Evolutionary conservation across 2,888 invertebrate genomes (phyloP), one percentile per base, ranked within the genome.

Genomic region (Volucella inanis): DNA sequence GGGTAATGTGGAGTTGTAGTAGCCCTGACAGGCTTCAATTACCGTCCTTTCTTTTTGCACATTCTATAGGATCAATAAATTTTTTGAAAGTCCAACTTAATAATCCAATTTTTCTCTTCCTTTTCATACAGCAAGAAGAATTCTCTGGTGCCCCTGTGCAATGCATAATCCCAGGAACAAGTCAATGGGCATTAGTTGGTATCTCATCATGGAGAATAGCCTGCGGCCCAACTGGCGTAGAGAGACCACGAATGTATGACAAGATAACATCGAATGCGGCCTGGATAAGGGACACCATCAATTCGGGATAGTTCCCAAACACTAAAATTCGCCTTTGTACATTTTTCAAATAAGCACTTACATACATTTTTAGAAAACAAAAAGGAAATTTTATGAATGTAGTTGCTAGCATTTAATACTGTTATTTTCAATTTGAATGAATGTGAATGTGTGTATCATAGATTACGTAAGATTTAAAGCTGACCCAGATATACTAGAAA

Each of bases 201-300:
- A 95, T 97, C 2, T 95, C 96, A 65, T 96, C 96, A 71, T 97
- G 97, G 97, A 93, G 97, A 83, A 97, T 97, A 88, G 97, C 96
- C 1, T 97, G 97, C 89, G 94, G 96, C 0, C 96, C 96, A 88
- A 94, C 94, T 54, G 96, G 96, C 8, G 93, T 95, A 54, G 96
- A 96, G 70, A 92, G 97, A 87, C 97, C 97, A 0, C 93, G 97
- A 87, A 95, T 97, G 92, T 97, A 97, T 89, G 97, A 97, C 89
- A 95, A 96, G 89, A 95, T 97, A 68, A 94, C 95, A 12, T 96
- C 97, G 0, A 97, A 97, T 90, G 94, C 97, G 31, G 96, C 96
- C 87, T 97, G 97, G 97, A 96, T 97, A 89, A 93, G 94, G 88
- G 94, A 96, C 88, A 96, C 96, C 9, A 95, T 97, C 78, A 94